These are phyloP conservation scores for Hydra vulgaris DNA, from an alignment of 30 jellyfish, hydroid and myxozoan species.

Conservation along the genomic window DNA sequence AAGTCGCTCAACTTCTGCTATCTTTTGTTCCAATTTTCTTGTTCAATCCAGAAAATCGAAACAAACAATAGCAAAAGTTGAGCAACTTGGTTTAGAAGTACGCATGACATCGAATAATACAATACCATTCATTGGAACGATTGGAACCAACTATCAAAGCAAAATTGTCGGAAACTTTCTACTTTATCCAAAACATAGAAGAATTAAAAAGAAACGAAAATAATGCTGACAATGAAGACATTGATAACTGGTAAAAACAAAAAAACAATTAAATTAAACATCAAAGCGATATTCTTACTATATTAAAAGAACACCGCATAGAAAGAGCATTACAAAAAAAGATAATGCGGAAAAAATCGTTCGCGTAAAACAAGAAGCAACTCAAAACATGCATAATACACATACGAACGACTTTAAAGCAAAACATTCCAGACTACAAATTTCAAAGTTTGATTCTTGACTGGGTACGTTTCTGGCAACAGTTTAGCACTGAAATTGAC, in stretches of 20 bases:
- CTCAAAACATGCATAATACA: too few relatives aligned
- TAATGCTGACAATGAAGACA: background rate
- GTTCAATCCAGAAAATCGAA: too few relatives aligned
- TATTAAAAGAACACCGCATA: background rate
- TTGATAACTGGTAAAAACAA: background rate
- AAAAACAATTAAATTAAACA: background rate
- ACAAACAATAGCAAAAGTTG: too few relatives aligned
- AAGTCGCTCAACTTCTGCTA: too few relatives aligned
- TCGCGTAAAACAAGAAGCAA: too few relatives aligned
- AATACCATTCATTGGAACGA: too few relatives aligned
- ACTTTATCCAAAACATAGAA: background rate
- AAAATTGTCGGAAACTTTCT: background rate
- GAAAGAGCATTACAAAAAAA: background rate
- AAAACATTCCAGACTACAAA: constrained; percentile 14
- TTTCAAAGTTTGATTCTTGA: constrained; percentile 27
- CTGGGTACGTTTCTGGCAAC: constrained; percentile 55
- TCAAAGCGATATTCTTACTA: background rate
- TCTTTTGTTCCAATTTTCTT: too few relatives aligned
- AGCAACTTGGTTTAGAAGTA: too few relatives aligned
- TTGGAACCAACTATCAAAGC: too few relatives aligned
- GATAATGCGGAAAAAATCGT: background rate
- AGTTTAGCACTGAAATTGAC: too few relatives aligned
- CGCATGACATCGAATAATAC: too few relatives aligned
- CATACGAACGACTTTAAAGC: constrained; percentile 1
- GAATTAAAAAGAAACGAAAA: background rate